These are phyloP conservation scores for Protonibea diacanthus DNA, from an alignment of 2,797 vertebrate species.

Conservation along the genomic window DNA sequence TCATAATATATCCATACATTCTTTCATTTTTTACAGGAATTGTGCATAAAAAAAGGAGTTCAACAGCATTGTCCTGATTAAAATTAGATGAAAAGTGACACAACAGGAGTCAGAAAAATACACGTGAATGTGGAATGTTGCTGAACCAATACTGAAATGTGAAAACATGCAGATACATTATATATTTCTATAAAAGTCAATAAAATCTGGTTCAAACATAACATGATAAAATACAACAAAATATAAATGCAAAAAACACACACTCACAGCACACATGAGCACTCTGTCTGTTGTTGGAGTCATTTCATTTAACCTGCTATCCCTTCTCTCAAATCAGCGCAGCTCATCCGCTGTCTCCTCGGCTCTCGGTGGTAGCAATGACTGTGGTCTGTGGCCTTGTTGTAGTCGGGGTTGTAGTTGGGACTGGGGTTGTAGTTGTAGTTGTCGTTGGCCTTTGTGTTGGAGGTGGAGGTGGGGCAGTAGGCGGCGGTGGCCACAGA, in stretches of 20 bases:
- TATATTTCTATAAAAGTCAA: not conserved
- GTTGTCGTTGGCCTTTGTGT: not conserved
- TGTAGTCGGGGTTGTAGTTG: not conserved
- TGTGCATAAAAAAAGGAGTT: not conserved
- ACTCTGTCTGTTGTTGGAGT: not conserved
- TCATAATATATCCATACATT: conserved; percentile 3
- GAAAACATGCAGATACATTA: not conserved
- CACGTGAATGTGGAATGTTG: not conserved
- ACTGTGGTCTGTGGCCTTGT: conserved; percentile 2
- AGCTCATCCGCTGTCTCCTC: conserved; percentile 64
- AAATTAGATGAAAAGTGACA: not conserved
- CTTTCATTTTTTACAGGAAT: not conserved
- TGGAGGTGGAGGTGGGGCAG: conserved; percentile 15
- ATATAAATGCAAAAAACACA: not conserved
- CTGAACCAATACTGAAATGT: conserved; percentile 32
- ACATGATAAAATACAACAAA: not conserved
- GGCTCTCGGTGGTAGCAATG: not conserved
- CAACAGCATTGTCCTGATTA: not conserved
- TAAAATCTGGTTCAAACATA: not conserved
- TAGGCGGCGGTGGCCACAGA: conserved; percentile 24
- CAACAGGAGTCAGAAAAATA: conserved; percentile 1
- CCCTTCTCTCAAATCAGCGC: not conserved
- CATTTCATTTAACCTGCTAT: not conserved
- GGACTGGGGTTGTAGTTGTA: conserved; percentile 10
- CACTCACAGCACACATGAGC: not conserved